These are phyloP conservation scores for Tinea semifulvella DNA, from an alignment of 2,888 invertebrate species.

Conservation along the genomic window DNA sequence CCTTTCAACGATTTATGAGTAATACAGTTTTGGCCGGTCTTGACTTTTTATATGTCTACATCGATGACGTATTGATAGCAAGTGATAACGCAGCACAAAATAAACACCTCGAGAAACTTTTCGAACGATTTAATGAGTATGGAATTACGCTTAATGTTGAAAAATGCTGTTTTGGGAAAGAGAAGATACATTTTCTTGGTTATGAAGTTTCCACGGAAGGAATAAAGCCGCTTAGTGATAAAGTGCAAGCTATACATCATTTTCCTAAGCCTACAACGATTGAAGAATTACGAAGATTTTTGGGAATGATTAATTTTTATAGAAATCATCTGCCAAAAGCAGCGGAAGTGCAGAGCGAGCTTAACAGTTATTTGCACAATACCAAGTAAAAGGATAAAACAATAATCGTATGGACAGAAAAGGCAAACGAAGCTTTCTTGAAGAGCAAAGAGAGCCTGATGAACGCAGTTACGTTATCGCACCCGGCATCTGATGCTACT, in stretches of 20 bases:
- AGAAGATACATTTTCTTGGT: slow-evolving; percentile 19
- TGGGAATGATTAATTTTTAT: slow-evolving; percentile 35
- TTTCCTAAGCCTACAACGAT: slow-evolving; percentile 18
- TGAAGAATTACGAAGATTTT: slow-evolving; percentile 19
- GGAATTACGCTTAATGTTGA: slow-evolving; percentile 17
- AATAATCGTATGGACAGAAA: slow-evolving; percentile 23
- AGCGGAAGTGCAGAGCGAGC: slow-evolving; percentile 25
- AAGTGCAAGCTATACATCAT: slow-evolving; percentile 18
- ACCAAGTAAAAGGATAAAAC: slow-evolving; percentile 21
- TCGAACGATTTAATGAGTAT: slow-evolving; percentile 13
- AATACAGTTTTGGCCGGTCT: slow-evolving; percentile 18
- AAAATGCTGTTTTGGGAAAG: slow-evolving; percentile 19
- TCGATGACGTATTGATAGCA: slow-evolving; percentile 17
- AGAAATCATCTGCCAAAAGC: slow-evolving; percentile 27
- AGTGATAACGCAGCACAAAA: slow-evolving; percentile 13
- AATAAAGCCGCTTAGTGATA: slow-evolving; percentile 18
- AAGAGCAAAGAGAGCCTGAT: slow-evolving; percentile 22
- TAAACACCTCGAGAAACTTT: slow-evolving; percentile 14
- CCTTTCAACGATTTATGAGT: slow-evolving; percentile 29
- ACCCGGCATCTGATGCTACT: slow-evolving; percentile 22
- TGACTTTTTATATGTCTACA: slow-evolving; percentile 13
- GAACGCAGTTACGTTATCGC: slow-evolving; percentile 24
- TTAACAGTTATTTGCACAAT: slow-evolving; percentile 22
- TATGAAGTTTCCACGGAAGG: slow-evolving; percentile 20
- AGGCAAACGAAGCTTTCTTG: slow-evolving; percentile 20